A percentile compares a stretch with the other conserved stretches of the same genome.
These are phyloP conservation scores for Naso thynnoides DNA, from an alignment of 2,797 vertebrate genomes.

Conservation along the genomic window DNA sequence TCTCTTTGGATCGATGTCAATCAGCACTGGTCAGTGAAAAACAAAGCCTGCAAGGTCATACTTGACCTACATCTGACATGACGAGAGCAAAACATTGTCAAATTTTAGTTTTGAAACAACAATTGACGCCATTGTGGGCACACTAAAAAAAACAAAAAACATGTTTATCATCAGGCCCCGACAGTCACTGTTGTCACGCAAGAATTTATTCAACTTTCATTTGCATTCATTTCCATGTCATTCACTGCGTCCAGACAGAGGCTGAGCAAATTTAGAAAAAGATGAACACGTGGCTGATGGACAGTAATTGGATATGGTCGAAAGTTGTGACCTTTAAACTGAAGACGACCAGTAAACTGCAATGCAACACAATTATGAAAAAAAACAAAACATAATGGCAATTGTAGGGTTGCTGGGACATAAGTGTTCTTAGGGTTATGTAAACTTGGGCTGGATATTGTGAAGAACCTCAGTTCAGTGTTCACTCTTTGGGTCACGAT, in stretches of 20 bases:
- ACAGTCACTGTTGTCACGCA: background rate
- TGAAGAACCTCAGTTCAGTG: too few species aligned
- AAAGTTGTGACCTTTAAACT: slow-evolving; percentile 48
- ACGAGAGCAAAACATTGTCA: background rate
- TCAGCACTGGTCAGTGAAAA: background rate
- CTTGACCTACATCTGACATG: background rate
- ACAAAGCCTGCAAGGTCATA: too few species aligned
- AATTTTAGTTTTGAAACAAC: slow-evolving; percentile 6
- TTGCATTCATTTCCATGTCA: slow-evolving; percentile 8
- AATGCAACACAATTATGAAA: background rate
- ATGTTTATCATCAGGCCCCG: background rate
- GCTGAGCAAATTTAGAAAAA: background rate
- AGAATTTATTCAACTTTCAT: background rate
- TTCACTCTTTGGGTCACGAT: too few species aligned
- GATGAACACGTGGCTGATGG: slow-evolving; percentile 22
- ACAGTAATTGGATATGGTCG: slow-evolving; percentile 49
- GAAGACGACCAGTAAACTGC: background rate
- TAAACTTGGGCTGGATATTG: too few species aligned
- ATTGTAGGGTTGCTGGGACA: background rate
- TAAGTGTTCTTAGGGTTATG: background rate
- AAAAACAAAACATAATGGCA: background rate
- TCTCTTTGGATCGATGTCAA: background rate
- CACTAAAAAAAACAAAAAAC: too few species aligned
- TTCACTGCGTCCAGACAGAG: background rate
- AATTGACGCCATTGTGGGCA: background rate